Conservation (phyloP, 1,140 invertebrate species). For the Leptinotarsa lineolata region DNA sequence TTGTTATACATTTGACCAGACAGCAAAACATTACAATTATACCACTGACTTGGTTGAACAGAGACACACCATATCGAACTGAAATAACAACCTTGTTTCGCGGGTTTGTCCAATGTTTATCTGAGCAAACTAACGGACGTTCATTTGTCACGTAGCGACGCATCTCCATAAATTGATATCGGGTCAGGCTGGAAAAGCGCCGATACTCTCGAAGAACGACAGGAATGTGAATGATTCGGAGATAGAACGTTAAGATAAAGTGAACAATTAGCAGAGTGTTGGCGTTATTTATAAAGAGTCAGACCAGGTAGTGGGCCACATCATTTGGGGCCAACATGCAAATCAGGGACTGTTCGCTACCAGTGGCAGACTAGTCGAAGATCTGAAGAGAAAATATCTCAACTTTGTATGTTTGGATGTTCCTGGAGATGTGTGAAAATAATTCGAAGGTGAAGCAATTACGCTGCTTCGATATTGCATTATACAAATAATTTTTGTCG, state of each 20-base stretch:
- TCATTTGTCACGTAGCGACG: constrained; percentile 4
- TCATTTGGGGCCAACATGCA: constrained; percentile 7
- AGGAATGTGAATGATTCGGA: constrained; percentile 5
- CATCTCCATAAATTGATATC: background rate
- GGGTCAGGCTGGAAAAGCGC: background rate
- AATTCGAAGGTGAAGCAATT: too few relatives aligned
- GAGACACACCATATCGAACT: background rate
- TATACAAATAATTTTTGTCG: too few relatives aligned
- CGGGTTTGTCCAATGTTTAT: background rate
- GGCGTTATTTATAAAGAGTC: constrained; percentile 2
- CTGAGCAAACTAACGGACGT: background rate
- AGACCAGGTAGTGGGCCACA: background rate
- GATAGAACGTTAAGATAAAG: constrained; percentile 8
- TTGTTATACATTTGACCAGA: too few relatives aligned
- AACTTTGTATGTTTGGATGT: too few relatives aligned
- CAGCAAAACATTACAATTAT: too few relatives aligned
- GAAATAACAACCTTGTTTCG: constrained; percentile 1
- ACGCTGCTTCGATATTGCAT: too few relatives aligned
- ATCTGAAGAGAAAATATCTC: too few relatives aligned
- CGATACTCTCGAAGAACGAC: background rate
- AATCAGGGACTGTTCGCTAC: background rate
- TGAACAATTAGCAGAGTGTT: constrained; percentile 8
- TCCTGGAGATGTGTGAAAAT: too few relatives aligned
- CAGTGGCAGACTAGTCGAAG: background rate
- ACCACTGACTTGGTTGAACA: too few relatives aligned